Percentiles rank a stretch among this genome's conserved stretches.
Evolutionary conservation across 2,113 vertebrate species (phyloP).

Genomic region (Ceuthmochares aereus): DNA sequence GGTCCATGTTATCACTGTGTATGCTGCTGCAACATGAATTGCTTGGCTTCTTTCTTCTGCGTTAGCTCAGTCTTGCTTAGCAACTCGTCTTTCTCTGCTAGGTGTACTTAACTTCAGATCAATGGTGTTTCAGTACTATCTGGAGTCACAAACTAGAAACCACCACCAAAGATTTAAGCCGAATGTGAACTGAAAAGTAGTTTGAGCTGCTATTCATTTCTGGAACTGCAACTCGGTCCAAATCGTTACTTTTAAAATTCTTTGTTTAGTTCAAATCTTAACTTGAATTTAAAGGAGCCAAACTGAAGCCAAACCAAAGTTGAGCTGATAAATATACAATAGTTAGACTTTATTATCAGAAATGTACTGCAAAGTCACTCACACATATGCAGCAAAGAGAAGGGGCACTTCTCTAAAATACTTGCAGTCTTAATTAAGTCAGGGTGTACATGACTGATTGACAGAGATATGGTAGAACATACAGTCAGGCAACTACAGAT

Average conservation of each 20-base stretch:
- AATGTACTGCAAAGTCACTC: background rate
- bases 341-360: background rate
- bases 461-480: background rate
- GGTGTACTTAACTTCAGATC: background rate
- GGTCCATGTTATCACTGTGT: background rate
- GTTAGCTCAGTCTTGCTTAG: background rate
- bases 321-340: background rate
- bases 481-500: background rate
- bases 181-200: background rate
- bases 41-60: background rate
- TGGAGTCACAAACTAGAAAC: background rate
- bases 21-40: accelerated
- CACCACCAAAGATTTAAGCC: background rate
- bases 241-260: background rate
- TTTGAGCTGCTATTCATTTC: background rate
- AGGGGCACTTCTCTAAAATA: background rate
- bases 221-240: background rate
- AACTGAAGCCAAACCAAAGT: background rate
- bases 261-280: background rate
- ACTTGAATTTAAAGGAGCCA: background rate
- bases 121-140: background rate
- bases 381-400: background rate
- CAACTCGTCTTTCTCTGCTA: background rate
- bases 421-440: background rate
- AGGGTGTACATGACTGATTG: background rate